A percentile compares a stretch with the other conserved stretches of the same genome.
phyloP scores from a whole-genome alignment of 2,113 vertebrate species.

The Gobio gobio region DNA sequence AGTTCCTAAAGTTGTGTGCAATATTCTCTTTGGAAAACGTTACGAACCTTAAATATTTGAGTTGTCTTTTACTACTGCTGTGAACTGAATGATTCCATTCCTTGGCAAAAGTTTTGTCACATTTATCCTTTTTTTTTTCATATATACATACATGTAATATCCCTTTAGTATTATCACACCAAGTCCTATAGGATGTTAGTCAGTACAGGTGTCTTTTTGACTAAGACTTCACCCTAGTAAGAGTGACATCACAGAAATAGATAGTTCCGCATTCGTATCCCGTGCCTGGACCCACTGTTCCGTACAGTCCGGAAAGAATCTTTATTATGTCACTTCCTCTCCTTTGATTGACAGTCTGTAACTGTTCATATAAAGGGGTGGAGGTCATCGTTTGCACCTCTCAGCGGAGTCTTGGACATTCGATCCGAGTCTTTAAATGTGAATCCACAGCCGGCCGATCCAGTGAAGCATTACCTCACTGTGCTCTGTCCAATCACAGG shows the following conservation, averaged over 20 bases:
- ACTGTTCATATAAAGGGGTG: constrained; percentile 13
- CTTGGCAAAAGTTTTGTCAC: constrained; percentile 45
- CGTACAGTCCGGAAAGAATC: not conserved
- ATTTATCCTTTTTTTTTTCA: not conserved
- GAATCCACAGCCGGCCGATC: constrained; percentile 65
- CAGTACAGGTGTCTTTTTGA: constrained; percentile 49
- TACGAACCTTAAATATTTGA: constrained; percentile 57
- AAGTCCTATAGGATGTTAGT: constrained; percentile 60
- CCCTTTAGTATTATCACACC: constrained; percentile 64
- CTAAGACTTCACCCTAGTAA: constrained; percentile 42
- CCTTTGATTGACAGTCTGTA: not conserved
- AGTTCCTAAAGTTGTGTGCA: constrained; percentile 56
- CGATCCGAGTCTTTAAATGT: not conserved
- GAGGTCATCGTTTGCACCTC: constrained; percentile 8
- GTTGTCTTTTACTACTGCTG: constrained; percentile 39
- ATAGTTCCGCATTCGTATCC: constrained; percentile 37
- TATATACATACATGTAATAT: constrained; percentile 67
- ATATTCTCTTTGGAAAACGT: constrained; percentile 70
- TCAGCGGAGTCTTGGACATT: not conserved
- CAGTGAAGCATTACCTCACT: constrained; percentile 65
- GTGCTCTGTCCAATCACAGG: constrained; percentile 38
- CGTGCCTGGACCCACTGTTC: constrained; percentile 47
- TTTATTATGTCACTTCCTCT: constrained; percentile 5
- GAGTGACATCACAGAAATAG: constrained; percentile 56
- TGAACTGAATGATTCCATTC: constrained; percentile 27